phyloP scores from a whole-genome alignment of 2,113 vertebrate species.

The Nicator chloris region DNA sequence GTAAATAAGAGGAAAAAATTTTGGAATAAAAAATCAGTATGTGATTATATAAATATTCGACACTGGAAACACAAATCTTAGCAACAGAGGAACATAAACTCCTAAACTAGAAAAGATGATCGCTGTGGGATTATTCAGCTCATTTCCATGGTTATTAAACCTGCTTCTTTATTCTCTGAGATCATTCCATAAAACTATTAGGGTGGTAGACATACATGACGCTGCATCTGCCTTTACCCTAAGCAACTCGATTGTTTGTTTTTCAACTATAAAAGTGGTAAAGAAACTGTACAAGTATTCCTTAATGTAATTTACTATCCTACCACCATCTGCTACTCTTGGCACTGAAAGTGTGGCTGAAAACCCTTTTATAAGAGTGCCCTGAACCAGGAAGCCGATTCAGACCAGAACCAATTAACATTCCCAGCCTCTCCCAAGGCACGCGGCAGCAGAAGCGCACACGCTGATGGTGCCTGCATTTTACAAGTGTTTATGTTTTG shows the following conservation, averaged over 20 bases:
- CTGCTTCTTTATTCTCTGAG: conserved; percentile 27
- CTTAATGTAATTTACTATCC: conserved; percentile 58
- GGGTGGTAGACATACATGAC: not conserved
- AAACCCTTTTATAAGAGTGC: conserved; percentile 35
- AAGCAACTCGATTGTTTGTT: conserved; percentile 52
- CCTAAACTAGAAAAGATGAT: conserved; percentile 18
- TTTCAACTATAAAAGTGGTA: conserved; percentile 46
- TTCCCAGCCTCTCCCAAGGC: not conserved
- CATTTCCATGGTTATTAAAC: conserved; percentile 38
- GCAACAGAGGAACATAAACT: conserved; percentile 25
- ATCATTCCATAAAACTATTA: conserved; percentile 51
- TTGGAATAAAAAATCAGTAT: not conserved
- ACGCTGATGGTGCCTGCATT: not conserved
- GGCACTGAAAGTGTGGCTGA: conserved; percentile 30
- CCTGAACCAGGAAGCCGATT: conserved; percentile 48
- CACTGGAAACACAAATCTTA: not conserved
- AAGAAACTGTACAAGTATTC: conserved; percentile 63
- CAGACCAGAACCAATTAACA: conserved; percentile 46
- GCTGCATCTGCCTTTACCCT: conserved; percentile 54
- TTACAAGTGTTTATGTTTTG: not conserved
- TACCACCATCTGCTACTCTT: conserved; percentile 62
- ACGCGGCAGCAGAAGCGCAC: not conserved
- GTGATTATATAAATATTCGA: not conserved
- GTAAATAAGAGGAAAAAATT: not conserved
- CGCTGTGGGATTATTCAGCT: not conserved